phyloP scores from a whole-genome alignment of 92 coral and sea anemone species.

The Palythoa caribaeorum region DNA sequence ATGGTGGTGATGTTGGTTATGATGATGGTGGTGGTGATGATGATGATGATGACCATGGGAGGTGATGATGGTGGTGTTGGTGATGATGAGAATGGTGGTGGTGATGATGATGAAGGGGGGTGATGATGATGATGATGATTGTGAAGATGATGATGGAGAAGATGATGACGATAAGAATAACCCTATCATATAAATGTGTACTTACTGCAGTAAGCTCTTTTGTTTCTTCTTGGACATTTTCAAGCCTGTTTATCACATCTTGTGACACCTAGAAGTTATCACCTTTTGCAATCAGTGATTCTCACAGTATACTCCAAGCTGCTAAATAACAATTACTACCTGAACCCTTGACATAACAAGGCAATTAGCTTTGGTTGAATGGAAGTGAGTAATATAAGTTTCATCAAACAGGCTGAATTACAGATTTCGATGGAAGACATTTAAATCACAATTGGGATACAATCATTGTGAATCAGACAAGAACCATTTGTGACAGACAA shows the following conservation, averaged over 20 bases:
- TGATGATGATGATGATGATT: neutral
- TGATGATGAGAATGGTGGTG: neutral
- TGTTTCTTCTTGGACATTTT: constrained; percentile 90
- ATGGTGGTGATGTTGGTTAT: no score
- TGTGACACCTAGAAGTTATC: constrained; percentile 78
- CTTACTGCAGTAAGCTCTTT: constrained; percentile 92
- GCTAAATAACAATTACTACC: no score
- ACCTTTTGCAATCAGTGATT: neutral
- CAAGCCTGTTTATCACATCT: constrained; percentile 90
- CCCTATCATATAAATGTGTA: neutral
- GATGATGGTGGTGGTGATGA: neutral
- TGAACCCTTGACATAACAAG: no score
- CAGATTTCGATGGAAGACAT: no score
- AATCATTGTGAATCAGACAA: no score
- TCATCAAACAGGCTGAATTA: no score
- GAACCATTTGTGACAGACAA: no score
- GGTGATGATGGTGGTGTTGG: neutral
- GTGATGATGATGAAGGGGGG: neutral
- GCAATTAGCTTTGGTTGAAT: neutral
- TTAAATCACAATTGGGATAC: no score
- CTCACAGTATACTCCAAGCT: neutral
- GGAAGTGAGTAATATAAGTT: neutral
- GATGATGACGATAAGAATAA: neutral
- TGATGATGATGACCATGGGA: neutral
- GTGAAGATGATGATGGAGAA: neutral